Conservation (phyloP, 2,888 invertebrate species). For the Mactromeris polynyma region DNA sequence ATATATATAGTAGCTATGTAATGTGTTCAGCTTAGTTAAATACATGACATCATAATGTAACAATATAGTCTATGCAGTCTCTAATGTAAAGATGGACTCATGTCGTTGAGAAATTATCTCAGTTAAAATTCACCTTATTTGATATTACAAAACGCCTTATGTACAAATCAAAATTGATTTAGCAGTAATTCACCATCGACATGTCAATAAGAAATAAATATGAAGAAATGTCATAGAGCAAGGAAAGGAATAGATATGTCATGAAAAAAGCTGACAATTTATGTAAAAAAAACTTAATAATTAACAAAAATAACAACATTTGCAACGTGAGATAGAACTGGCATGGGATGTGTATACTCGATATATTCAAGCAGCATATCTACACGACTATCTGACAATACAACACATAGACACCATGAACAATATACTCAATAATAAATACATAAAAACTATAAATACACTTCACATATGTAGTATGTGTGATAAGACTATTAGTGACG, state of each 20-base stretch:
- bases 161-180: neutral
- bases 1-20: no score
- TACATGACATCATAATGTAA: neutral
- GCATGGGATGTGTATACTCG: neutral
- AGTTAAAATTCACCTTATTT: neutral
- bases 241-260: neutral
- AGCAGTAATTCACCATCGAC: neutral
- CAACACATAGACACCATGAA: neutral
- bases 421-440: neutral
- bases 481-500: no score
- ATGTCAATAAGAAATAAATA: neutral
- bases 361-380: neutral
- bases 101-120: neutral
- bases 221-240: neutral
- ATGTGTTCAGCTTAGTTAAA: neutral
- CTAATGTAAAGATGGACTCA: neutral
- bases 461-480: no score
- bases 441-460: neutral
- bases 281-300: neutral
- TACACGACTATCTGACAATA: neutral
- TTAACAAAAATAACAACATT: neutral
- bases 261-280: neutral
- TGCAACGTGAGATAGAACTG: neutral
- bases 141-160: neutral
- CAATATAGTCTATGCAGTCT: neutral